phyloP scores from a whole-genome alignment of 2,888 invertebrate species.

The Noctua pronuba region DNA sequence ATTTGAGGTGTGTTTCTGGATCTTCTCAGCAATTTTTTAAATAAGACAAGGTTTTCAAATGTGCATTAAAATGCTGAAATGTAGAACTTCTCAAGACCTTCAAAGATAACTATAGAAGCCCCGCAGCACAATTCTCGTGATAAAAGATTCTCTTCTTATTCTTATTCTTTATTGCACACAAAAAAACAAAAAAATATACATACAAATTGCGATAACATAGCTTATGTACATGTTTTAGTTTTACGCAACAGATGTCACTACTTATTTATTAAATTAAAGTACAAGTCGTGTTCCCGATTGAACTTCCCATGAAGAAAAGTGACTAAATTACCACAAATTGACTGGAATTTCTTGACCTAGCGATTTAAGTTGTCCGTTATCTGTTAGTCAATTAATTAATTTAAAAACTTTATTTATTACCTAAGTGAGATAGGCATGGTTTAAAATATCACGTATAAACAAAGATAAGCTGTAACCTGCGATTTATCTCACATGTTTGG shows the following conservation, averaged over 20 bases:
- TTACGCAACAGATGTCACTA: conserved; percentile 15
- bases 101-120: neutral
- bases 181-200: too few species aligned
- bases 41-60: neutral
- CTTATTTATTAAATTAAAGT: neutral
- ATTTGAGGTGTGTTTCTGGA: conserved; percentile 24
- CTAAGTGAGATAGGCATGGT: neutral
- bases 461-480: neutral
- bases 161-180: too few species aligned
- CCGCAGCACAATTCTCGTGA: neutral
- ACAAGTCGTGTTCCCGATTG: neutral
- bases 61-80: neutral
- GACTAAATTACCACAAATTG: neutral
- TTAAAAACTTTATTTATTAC: neutral
- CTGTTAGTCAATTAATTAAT: neutral
- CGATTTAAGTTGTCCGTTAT: neutral
- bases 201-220: too few species aligned
- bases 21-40: conserved; percentile 1
- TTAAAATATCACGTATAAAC: neutral
- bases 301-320: neutral
- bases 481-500: conserved; percentile 13
- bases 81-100: neutral
- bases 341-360: neutral
- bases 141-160: neutral
- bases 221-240: too few species aligned